Conservation (phyloP, 1,140 invertebrate genomes). For the Halesus radiatus region DNA sequence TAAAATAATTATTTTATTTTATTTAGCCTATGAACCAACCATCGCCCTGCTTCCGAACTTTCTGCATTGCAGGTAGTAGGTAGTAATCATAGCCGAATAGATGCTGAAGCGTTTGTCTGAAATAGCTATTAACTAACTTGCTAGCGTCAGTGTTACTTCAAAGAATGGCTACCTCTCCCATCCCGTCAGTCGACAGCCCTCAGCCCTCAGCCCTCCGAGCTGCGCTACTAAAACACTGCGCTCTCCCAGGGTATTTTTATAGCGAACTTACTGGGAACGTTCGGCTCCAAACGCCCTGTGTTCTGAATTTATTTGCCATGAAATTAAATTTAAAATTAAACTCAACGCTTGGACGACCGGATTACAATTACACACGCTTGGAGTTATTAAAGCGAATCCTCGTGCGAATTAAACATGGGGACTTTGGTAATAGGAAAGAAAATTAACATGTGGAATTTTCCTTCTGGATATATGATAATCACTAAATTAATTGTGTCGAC, state of each 20-base stretch:
- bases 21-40: too few relatives aligned
- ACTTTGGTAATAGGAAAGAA: too few relatives aligned
- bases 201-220: background rate
- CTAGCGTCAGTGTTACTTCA: background rate
- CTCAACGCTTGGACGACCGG: slow-evolving; percentile 18
- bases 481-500: too few relatives aligned
- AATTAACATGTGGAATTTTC: too few relatives aligned
- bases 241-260: slow-evolving; percentile 7
- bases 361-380: slow-evolving; percentile 17
- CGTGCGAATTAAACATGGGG: slow-evolving; percentile 11
- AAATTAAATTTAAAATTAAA: slow-evolving; percentile 34
- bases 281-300: background rate
- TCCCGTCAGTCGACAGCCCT: too few relatives aligned
- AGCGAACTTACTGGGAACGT: background rate
- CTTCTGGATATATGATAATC: too few relatives aligned
- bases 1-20: too few relatives aligned
- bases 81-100: too few relatives aligned
- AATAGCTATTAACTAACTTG: background rate
- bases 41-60: too few relatives aligned
- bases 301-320: slow-evolving; percentile 39
- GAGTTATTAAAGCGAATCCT: slow-evolving; percentile 12
- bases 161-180: background rate
- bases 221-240: slow-evolving; percentile 11
- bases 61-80: too few relatives aligned
- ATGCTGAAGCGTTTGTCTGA: too few relatives aligned